phyloP scores from a whole-genome alignment of 1,140 invertebrate genomes.

The Panagrolaimus sp. region DNA sequence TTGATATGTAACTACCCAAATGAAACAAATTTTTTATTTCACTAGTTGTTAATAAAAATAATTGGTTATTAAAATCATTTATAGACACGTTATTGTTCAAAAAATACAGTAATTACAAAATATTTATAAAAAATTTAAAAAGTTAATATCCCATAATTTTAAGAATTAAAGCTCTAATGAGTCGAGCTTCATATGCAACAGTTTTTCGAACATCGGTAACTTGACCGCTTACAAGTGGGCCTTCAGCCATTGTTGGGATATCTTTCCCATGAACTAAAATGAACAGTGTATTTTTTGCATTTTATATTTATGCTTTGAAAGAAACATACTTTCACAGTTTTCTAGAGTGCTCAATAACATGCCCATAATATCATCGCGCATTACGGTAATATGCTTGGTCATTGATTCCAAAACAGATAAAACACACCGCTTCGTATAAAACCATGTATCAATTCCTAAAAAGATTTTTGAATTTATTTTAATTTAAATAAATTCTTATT shows the following conservation, averaged over 20 bases:
- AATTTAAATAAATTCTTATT: no score
- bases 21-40: no score
- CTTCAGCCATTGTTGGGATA: constrained; percentile 75
- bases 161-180: constrained; percentile 75
- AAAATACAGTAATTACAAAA: no score
- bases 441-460: constrained; percentile 91
- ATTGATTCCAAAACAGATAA: constrained; percentile 80
- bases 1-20: no score
- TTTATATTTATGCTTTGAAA: not conserved
- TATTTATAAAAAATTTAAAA: no score
- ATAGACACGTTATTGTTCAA: no score
- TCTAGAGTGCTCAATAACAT: constrained; percentile 64
- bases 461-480: no score
- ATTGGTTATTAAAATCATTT: no score
- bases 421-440: constrained; percentile 89
- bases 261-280: constrained; percentile 69
- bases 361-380: constrained; percentile 56
- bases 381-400: constrained; percentile 71
- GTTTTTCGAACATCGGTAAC: constrained; percentile 77
- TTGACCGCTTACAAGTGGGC: constrained; percentile 69
- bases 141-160: constrained; percentile 59
- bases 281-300: not conserved
- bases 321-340: constrained; percentile 69
- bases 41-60: no score
- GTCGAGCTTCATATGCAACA: constrained; percentile 81